Evolutionary conservation across 2,113 vertebrate genomes (phyloP).

Genomic region (Gnathonemus echidnorhynchus): DNA sequence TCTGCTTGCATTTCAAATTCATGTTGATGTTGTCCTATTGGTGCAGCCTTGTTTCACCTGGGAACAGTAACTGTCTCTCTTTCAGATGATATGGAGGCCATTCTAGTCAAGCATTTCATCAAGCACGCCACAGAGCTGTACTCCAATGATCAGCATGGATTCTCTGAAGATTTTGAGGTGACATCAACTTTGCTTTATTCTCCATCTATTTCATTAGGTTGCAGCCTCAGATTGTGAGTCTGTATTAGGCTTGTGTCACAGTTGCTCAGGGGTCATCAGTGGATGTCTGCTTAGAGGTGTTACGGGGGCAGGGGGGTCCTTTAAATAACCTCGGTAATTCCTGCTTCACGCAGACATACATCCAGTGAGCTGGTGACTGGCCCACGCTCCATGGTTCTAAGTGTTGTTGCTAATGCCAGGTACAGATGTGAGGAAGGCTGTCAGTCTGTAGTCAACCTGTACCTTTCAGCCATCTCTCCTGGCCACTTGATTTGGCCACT

Average conservation of each 20-base stretch:
- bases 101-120: slow-evolving; percentile 84
- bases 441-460: neutral
- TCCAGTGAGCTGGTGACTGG: neutral
- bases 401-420: neutral
- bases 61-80: slow-evolving; percentile 8
- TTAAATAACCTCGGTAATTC: neutral
- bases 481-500: slow-evolving; percentile 45
- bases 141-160: slow-evolving; percentile 82
- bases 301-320: neutral
- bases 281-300: neutral
- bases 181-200: neutral
- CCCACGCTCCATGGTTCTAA: neutral
- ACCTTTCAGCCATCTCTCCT: neutral
- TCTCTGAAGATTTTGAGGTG: slow-evolving; percentile 93
- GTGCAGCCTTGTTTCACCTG: neutral
- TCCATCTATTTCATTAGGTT: neutral
- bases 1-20: neutral
- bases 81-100: slow-evolving; percentile 88
- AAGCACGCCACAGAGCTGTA: slow-evolving; percentile 83
- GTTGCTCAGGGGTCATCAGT: neutral
- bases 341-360: neutral
- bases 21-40: neutral
- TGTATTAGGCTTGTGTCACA: neutral
- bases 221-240: neutral
- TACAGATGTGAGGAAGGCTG: neutral